Evolutionary conservation across 2,888 invertebrate species (phyloP), one percentile per base, ranked within the genome.

Genomic region (Apamea monoglypha): DNA sequence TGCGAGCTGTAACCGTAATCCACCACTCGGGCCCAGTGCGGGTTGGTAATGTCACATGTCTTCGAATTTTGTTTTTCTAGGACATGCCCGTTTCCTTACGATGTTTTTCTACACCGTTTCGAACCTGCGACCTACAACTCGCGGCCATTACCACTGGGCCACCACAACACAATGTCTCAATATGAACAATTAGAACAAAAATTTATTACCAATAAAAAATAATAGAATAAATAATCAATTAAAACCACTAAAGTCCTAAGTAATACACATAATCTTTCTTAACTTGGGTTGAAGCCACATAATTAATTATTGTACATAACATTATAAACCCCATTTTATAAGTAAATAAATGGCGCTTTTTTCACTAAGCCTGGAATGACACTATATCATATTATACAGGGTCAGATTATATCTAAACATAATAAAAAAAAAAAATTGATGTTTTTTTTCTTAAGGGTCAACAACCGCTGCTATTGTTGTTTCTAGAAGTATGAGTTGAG

Each of bases 301-400:
- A 56, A 69, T 25, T 44, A 16, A 67, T 53, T 36, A 21, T 40
- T 5, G 18, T 29, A 32, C 14, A 3, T 12, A 32, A 12, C 29
- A 32, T 40, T 59, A 21, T 29, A 21, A 29, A 21, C 16, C 8
- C 32, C 16, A 53, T 25, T 29, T 56, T n/a, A n/a, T 21, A 1
- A 71, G 18, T 68, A 68, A n/a, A 67, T 21, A 70, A 59, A 61
- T 61, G 18, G n/a, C 47, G 16, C 18, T 16, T 76, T 72, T 50
- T 47, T 21, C 21, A 25, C 53, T 74, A 2, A 32, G 1, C 10
- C 25, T 40, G 10, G 21, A n/a, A 67, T 67, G 16, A 40, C 18
- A 18, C 10, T 44, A 67, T 18, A 21, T 29, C 25, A 50, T 50
- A 40, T 25, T 32, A 40, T 40, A 40, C 40, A 40, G 40, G 7